These are phyloP conservation scores for Lepetodrilus schrolli DNA, from an alignment of 2,888 invertebrate genomes.

Conservation along the genomic window DNA sequence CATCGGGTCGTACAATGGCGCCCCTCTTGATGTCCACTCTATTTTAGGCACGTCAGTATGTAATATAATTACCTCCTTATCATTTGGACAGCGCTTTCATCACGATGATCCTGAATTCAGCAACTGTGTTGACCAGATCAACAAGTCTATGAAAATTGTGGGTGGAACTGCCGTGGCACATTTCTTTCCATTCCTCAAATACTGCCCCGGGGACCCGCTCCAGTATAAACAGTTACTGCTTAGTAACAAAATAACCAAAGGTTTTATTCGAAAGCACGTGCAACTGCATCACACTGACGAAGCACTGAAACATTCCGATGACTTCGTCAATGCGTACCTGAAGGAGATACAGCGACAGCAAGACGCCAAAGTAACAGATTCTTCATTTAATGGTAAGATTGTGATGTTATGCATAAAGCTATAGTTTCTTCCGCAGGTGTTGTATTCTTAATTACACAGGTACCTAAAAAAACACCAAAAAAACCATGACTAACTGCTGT, in stretches of 20 bases:
- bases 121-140: neutral
- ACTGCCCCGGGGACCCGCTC: neutral
- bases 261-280: neutral
- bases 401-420: too few species aligned
- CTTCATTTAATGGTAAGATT: neutral
- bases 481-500: too few species aligned
- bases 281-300: neutral
- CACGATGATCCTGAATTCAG: slow-evolving; percentile 24
- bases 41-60: neutral
- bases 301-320: neutral
- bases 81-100: slow-evolving; percentile 23
- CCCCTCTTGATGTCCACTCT: neutral
- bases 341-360: slow-evolving; percentile 21
- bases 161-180: neutral
- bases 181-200: neutral
- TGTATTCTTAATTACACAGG: too few species aligned
- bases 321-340: slow-evolving; percentile 40
- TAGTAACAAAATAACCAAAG: neutral
- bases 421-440: too few species aligned
- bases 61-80: slow-evolving; percentile 26
- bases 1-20: neutral
- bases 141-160: neutral
- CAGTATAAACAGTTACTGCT: neutral
- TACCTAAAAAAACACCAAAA: too few species aligned
- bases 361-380: neutral